A percentile compares a stretch with the other conserved stretches of the same genome.
These are phyloP conservation scores for Bombyx mandarina DNA, from an alignment of 1,140 invertebrate genomes.

Conservation along the genomic window DNA sequence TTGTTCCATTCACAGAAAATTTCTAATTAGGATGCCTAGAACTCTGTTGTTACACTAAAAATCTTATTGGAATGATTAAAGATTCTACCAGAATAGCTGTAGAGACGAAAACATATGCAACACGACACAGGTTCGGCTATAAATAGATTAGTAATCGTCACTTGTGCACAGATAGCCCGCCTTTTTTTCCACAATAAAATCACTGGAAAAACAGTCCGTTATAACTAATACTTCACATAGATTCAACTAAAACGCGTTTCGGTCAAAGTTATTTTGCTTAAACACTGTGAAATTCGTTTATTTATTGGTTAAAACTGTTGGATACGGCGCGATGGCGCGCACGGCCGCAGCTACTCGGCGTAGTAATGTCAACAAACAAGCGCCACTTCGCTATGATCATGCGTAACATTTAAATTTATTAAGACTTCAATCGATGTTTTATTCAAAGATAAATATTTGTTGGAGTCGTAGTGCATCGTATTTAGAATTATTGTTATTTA, in stretches of 20 bases:
- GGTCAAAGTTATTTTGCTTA: constrained; percentile 18
- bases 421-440: too few species aligned
- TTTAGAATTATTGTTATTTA: too few species aligned
- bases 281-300: constrained; percentile 33
- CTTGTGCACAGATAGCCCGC: constrained; percentile 57
- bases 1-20: constrained; percentile 9
- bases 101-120: constrained; percentile 31
- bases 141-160: constrained; percentile 57
- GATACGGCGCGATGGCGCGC: constrained; percentile 47
- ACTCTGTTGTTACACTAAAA: constrained; percentile 15
- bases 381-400: constrained; percentile 19
- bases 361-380: constrained; percentile 67
- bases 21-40: constrained; percentile 15
- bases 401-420: background rate
- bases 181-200: constrained; percentile 54
- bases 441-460: too few species aligned
- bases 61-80: constrained; percentile 26
- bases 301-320: constrained; percentile 33
- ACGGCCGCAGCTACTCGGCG: constrained; percentile 51
- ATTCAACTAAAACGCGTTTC: too few species aligned
- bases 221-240: too few species aligned
- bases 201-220: constrained; percentile 17
- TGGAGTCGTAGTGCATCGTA: too few species aligned
- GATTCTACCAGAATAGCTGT: constrained; percentile 12
- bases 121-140: constrained; percentile 45